Percentiles rank a stretch among this genome's conserved stretches.
phyloP scores from a whole-genome alignment of 2,888 invertebrate genomes.

The Molorchus minor region DNA sequence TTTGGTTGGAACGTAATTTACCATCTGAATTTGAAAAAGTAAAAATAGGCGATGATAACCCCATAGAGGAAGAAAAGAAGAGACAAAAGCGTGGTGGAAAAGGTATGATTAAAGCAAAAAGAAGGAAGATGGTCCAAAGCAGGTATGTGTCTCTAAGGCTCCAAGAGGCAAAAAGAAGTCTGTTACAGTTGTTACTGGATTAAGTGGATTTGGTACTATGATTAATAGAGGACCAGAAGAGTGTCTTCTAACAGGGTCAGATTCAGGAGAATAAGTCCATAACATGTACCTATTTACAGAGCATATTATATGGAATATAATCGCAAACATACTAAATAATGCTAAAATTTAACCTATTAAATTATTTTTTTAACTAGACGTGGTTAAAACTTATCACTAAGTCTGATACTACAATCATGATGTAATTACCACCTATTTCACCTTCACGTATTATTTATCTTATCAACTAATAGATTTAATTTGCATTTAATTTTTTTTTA shows the following conservation, averaged over 20 bases:
- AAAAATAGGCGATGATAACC: slow-evolving; percentile 73
- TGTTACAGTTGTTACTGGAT: slow-evolving; percentile 95
- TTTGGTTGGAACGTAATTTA: slow-evolving; percentile 94
- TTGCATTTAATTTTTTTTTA: no score
- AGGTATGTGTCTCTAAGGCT: slow-evolving; percentile 85
- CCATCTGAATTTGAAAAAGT: slow-evolving; percentile 93
- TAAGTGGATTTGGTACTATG: slow-evolving; percentile 92
- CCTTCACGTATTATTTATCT: no score
- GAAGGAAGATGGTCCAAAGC: slow-evolving; percentile 88
- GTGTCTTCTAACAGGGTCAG: no score
- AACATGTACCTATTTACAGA: no score
- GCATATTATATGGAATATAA: neutral
- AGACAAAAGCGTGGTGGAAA: slow-evolving; percentile 97
- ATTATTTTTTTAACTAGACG: slow-evolving; percentile 16
- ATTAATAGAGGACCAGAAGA: no score
- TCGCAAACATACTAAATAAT: neutral
- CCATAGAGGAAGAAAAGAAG: slow-evolving; percentile 92
- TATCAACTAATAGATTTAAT: no score
- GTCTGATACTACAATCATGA: no score
- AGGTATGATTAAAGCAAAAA: slow-evolving; percentile 95
- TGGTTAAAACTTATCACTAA: no score
- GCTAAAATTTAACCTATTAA: slow-evolving; percentile 5
- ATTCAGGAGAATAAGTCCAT: no score
- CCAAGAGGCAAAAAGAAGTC: slow-evolving; percentile 99
- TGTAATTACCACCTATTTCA: no score